phyloP scores from a whole-genome alignment of 2,888 invertebrate species.

The Torymus auratus region DNA sequence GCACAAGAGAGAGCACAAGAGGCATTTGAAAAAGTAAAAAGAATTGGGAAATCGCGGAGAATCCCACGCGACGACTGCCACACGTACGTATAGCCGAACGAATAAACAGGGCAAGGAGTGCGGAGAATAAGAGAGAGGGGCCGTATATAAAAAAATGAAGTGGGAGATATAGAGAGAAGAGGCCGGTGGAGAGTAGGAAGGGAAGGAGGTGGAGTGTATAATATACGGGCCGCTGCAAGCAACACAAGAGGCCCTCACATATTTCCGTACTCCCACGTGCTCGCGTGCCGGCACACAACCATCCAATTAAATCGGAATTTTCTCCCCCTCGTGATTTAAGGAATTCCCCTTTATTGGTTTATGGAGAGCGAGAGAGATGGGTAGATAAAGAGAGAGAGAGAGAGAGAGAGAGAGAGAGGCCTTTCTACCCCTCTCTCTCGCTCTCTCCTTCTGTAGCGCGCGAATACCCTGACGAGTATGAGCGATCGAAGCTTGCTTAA shows the following conservation, averaged over 20 bases:
- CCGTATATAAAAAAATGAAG: not conserved
- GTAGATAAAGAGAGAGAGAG: constrained; percentile 4
- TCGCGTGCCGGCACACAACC: constrained; percentile 29
- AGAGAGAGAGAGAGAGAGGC: not conserved
- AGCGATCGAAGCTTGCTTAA: constrained; percentile 29
- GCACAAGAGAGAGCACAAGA: too few relatives aligned
- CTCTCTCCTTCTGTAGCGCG: not conserved
- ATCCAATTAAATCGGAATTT: constrained; percentile 55
- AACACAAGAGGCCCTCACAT: constrained; percentile 23
- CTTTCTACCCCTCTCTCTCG: too few relatives aligned
- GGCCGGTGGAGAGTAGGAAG: not conserved
- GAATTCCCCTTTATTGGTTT: constrained; percentile 50
- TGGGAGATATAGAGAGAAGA: not conserved
- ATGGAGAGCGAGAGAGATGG: constrained; percentile 21
- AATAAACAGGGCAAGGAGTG: too few relatives aligned
- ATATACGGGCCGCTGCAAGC: constrained; percentile 4
- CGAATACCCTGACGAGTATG: constrained; percentile 29
- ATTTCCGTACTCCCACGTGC: constrained; percentile 33
- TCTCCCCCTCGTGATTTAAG: constrained; percentile 45
- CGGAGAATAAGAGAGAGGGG: too few relatives aligned
- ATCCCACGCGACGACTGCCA: too few relatives aligned
- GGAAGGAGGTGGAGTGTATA: constrained; percentile 7
- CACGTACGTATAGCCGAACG: too few relatives aligned
- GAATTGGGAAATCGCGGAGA: too few relatives aligned
- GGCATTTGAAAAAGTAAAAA: too few relatives aligned